These are phyloP conservation scores for Onychostoma macrolepis DNA, from an alignment of 2,113 vertebrate species.

Conservation along the genomic window DNA sequence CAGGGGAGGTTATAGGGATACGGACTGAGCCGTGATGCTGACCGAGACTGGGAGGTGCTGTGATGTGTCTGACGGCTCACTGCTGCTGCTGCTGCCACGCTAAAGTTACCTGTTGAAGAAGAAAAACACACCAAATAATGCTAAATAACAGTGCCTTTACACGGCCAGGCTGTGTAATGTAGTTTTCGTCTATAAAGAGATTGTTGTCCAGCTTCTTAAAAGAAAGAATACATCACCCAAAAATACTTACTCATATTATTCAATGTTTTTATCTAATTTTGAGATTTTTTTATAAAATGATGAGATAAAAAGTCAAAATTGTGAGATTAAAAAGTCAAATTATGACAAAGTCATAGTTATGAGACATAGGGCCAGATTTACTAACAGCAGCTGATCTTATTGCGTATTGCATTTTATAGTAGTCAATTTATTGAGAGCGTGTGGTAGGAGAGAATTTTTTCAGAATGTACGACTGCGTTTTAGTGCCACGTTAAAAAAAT, in stretches of 20 bases:
- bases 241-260: background rate
- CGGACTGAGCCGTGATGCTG: conserved; percentile 54
- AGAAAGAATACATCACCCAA: background rate
- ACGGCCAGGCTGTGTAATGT: background rate
- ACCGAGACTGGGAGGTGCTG: conserved; percentile 43
- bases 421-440: too few species aligned
- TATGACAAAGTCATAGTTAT: too few species aligned
- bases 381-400: too few species aligned
- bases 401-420: too few species aligned
- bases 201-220: background rate
- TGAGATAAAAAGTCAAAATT: background rate
- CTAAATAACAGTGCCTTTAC: background rate
- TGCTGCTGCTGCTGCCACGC: background rate
- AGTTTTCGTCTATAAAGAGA: background rate
- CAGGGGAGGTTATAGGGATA: conserved; percentile 74
- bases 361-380: too few species aligned
- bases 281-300: too few species aligned
- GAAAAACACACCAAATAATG: background rate
- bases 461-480: too few species aligned
- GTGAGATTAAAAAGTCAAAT: too few species aligned
- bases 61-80: conserved; percentile 21
- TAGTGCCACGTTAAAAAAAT: too few species aligned
- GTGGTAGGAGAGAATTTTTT: too few species aligned
- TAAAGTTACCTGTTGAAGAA: background rate
- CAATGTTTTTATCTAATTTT: too few species aligned